Conservation (phyloP, 2,888 invertebrate genomes). For the Aleiodes testaceus region DNA sequence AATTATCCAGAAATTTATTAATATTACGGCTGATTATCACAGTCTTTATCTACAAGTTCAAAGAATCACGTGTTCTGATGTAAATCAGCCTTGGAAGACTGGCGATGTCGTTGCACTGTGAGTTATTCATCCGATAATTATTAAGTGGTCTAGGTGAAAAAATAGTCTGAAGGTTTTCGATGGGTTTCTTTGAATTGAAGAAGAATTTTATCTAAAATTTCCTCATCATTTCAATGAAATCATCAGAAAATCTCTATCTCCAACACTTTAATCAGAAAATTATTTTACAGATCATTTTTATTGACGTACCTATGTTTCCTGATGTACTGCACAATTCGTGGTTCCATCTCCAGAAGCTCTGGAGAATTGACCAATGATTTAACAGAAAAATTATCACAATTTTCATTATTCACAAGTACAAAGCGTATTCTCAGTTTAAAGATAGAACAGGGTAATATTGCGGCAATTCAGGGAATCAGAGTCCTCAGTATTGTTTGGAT, state of each 20-base stretch:
- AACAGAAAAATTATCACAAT: not conserved
- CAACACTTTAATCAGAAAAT: not conserved
- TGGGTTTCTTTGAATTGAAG: too few species aligned
- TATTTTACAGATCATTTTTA: slow-evolving; percentile 54
- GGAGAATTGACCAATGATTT: too few species aligned
- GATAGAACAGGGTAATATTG: slow-evolving; percentile 60
- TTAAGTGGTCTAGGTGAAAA: too few species aligned
- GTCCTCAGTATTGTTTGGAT: slow-evolving; percentile 74
- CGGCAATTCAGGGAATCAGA: slow-evolving; percentile 74
- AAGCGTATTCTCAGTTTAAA: slow-evolving; percentile 16
- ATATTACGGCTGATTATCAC: not conserved
- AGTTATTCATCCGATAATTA: too few species aligned
- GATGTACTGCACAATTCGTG: slow-evolving; percentile 55
- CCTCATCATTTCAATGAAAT: too few species aligned
- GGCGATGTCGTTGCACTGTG: too few species aligned
- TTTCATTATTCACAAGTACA: slow-evolving; percentile 10
- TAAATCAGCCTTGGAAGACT: not conserved
- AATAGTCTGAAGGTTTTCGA: too few species aligned
- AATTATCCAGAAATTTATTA: slow-evolving; percentile 8
- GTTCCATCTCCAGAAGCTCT: slow-evolving; percentile 40
- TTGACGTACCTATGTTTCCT: slow-evolving; percentile 53
- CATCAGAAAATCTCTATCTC: too few species aligned
- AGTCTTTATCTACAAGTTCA: not conserved
- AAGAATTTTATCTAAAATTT: too few species aligned
- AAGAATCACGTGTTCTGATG: not conserved